These are phyloP conservation scores for Anniella stebbinsi DNA, from an alignment of 2,797 vertebrate genomes.

Conservation along the genomic window DNA sequence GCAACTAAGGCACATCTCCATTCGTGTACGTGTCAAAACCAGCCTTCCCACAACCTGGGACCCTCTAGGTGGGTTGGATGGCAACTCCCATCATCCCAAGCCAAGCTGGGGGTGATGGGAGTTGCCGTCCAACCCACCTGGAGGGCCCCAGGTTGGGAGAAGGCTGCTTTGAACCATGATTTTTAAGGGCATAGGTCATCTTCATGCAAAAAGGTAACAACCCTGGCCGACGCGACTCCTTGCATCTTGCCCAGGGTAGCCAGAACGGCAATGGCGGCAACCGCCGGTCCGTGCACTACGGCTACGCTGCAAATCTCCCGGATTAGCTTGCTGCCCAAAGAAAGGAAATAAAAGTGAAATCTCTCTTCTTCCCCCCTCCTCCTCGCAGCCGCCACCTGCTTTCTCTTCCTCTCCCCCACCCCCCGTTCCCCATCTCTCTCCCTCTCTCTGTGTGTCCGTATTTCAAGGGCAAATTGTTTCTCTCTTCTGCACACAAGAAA, in stretches of 20 bases:
- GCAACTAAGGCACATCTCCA: background rate
- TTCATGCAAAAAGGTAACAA: too few relatives aligned
- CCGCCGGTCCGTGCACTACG: background rate
- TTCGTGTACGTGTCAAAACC: background rate
- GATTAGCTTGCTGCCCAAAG: background rate
- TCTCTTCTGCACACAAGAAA: background rate
- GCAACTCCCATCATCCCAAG: too few relatives aligned
- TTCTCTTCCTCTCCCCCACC: background rate
- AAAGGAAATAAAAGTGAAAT: conserved; percentile 1
- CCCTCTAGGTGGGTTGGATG: too few relatives aligned
- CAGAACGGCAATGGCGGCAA: background rate
- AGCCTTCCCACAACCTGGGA: too few relatives aligned
- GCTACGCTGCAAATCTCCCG: conserved; percentile 1
- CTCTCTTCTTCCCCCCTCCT: too few relatives aligned
- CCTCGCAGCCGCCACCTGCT: background rate
- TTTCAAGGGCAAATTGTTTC: conserved; percentile 22
- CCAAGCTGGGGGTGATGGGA: too few relatives aligned
- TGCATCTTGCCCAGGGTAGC: background rate
- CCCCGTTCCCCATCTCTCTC: background rate
- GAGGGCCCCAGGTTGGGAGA: too few relatives aligned
- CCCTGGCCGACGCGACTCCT: too few relatives aligned
- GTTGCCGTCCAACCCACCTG: too few relatives aligned
- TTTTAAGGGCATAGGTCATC: background rate
- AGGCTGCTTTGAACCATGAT: background rate
- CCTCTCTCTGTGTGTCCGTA: conserved; percentile 13